Evolutionary conservation across 2,113 vertebrate species (phyloP).

Genomic region (Ranitomeya variabilis): DNA sequence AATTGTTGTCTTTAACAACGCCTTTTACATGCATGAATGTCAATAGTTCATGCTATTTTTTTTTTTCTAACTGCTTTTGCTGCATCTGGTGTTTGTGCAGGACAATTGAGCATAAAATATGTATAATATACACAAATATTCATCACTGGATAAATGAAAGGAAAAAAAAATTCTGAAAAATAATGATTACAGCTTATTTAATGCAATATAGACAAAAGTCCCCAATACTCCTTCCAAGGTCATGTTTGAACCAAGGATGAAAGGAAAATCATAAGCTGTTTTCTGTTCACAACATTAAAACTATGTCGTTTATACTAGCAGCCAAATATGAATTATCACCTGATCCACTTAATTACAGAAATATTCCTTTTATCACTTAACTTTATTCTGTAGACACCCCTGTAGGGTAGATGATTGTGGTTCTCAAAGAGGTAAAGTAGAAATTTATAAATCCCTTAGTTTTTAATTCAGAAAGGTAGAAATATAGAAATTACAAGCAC

Average conservation of each 20-base stretch:
- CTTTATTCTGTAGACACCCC: background rate
- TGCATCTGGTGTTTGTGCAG: background rate
- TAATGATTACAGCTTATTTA: background rate
- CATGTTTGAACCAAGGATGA: background rate
- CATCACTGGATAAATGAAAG: background rate
- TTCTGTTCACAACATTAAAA: background rate
- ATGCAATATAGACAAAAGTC: background rate
- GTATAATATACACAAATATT: background rate
- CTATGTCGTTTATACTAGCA: background rate
- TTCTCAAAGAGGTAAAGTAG: background rate
- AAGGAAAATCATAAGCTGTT: background rate
- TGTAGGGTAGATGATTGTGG: background rate
- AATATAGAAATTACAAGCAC: background rate
- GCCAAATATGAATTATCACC: background rate
- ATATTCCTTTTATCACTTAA: background rate
- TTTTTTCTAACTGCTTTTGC: background rate
- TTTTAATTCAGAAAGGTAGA: background rate
- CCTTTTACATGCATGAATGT: conserved; percentile 36
- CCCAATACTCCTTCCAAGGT: background rate
- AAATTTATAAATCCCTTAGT: background rate
- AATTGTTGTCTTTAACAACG: conserved; percentile 44
- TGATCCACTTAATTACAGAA: background rate
- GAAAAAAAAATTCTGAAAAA: background rate
- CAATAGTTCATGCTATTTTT: background rate
- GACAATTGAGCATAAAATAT: background rate